Base-by-base conservation (phyloP, 1,140 invertebrate species). In the Riptortus pedestris region DNA sequence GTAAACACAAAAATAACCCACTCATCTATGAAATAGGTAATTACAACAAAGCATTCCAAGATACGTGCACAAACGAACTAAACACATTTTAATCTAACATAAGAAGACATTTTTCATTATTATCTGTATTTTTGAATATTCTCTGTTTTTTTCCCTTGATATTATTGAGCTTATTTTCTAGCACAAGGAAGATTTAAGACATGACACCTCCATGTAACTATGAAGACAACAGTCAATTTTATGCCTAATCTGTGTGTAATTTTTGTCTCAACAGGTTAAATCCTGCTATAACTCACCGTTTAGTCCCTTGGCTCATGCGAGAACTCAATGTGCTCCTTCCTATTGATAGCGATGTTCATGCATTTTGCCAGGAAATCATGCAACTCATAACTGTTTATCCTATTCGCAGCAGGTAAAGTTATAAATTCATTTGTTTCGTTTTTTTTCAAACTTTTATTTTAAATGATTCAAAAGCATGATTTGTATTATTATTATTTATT, bases 231-330 rank as follows among this genome's bases (percentile, higher is more conserved):
- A 3, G 57, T 12, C 24, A 52, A 61, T 66, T 48, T 33, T 33
- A 20, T 67, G 7, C 16, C 66, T 59, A 48, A 22, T 38, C 2
- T 60, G 60, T 38, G 60, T 52, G 62, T 51, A 16, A 29, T 69
- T 60, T 70, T n/a, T n/a, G n/a, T n/a, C 65, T 65, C 79, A 74
- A 65, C 71, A 85, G 85, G 71, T 77, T 81, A 70, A 89, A 93
- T 77, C 87, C 87, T 52, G 83, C 85, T 26, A 83, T 87, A 72
- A 81, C 85, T 59, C 84, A 88, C 73, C 82, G 92, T 2, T 74
- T 96, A 33, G 81, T 91, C 55, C 89, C 88, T 0, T 96, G 91
- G 90, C 76, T 96, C 1, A 88, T 88, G 71, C 79, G 93, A 64
- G 93, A 96, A 77, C 76, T 96, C 16, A 80, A 83, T 73, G 85